Percentiles rank a stretch among this genome's conserved stretches.
Evolutionary conservation across 2,797 vertebrate genomes (phyloP).

Genomic region (Micrastur ruficollis): DNA sequence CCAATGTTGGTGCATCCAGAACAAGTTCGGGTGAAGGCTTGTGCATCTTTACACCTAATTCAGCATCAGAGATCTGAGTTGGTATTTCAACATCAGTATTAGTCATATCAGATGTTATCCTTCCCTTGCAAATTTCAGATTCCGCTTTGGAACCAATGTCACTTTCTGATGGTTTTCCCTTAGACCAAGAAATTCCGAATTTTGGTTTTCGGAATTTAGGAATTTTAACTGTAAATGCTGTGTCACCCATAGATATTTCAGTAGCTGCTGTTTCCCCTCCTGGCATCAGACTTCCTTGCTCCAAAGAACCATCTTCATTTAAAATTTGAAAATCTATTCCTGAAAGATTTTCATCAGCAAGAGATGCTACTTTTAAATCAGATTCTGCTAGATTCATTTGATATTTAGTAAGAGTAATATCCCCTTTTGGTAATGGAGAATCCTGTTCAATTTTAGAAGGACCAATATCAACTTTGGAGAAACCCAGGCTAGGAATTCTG

Average conservation of each 20-base stretch:
- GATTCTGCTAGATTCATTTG: not conserved
- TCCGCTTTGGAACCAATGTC: fast-evolving
- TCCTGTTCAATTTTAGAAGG: not conserved
- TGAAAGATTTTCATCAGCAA: not conserved
- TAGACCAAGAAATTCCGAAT: slow-evolving; percentile 45
- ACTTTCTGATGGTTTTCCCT: not conserved
- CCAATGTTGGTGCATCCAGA: not conserved
- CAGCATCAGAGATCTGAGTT: not conserved
- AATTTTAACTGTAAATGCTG: slow-evolving; percentile 46
- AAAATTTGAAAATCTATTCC: not conserved
- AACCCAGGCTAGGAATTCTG: not conserved
- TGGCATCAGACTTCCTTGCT: fast-evolving
- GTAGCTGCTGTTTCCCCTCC: fast-evolving
- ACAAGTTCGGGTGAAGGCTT: not conserved
- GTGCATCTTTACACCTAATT: not conserved
- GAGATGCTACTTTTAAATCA: fast-evolving
- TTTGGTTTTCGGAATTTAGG: slow-evolving; percentile 72
- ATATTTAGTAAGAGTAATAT: slow-evolving; percentile 11
- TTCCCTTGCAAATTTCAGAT: not conserved
- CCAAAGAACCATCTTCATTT: fast-evolving
- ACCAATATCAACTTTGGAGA: not conserved
- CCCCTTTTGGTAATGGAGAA: fast-evolving
- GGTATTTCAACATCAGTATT: not conserved
- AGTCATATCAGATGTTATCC: not conserved
- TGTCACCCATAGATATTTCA: fast-evolving